These are phyloP conservation scores for Parotocinclus haroldoi DNA, from an alignment of 2,797 vertebrate genomes.

Conservation along the genomic window DNA sequence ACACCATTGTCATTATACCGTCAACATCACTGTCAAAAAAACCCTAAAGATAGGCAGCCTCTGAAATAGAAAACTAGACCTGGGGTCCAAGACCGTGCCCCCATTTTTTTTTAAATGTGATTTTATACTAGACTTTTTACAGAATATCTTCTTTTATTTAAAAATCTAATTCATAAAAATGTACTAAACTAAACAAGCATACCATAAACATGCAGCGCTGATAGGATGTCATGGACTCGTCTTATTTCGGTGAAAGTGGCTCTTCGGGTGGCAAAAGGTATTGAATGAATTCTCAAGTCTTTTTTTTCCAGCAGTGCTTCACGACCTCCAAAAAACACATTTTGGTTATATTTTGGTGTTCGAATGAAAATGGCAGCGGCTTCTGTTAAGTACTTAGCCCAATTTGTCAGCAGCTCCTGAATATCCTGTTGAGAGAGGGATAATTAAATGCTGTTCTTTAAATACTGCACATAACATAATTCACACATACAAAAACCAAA, in stretches of 20 bases:
- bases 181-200: neutral
- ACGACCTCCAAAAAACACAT: slow-evolving; percentile 77
- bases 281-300: slow-evolving; percentile 75
- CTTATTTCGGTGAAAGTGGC: slow-evolving; percentile 87
- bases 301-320: slow-evolving; percentile 69
- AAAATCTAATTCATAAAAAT: neutral
- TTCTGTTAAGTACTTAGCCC: slow-evolving; percentile 75
- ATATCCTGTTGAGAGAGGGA: slow-evolving; percentile 76
- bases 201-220: slow-evolving; percentile 83
- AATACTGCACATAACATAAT: neutral
- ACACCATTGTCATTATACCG: too few relatives aligned
- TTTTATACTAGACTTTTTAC: too few relatives aligned
- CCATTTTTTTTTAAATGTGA: too few relatives aligned
- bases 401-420: slow-evolving; percentile 81
- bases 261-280: slow-evolving; percentile 86
- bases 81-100: too few relatives aligned
- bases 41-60: too few relatives aligned
- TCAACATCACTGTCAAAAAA: too few relatives aligned
- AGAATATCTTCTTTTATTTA: neutral
- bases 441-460: neutral
- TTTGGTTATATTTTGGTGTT: slow-evolving; percentile 77
- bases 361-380: slow-evolving; percentile 82
- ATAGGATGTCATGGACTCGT: slow-evolving; percentile 76
- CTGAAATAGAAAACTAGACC: too few relatives aligned
- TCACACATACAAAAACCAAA: too few relatives aligned